Evolutionary conservation across 2,888 invertebrate genomes (phyloP).

Genomic region (Tachina grossa): DNA sequence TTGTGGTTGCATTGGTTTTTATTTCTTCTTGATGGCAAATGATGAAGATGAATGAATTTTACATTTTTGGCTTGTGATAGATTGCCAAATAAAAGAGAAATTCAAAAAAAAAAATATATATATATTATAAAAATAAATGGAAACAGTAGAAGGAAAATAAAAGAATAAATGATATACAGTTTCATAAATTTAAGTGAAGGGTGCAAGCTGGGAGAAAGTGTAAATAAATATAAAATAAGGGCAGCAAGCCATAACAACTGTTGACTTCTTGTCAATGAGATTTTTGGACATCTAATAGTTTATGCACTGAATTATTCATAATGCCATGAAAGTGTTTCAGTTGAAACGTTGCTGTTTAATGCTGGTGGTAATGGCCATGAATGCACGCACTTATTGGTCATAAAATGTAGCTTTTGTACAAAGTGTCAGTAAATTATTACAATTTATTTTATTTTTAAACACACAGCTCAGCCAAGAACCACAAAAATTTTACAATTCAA

Average conservation of each 20-base stretch:
- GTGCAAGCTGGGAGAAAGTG: background rate
- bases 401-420: constrained; percentile 13
- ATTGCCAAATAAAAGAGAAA: constrained; percentile 27
- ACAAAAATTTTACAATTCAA: background rate
- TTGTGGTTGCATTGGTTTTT: constrained; percentile 47
- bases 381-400: background rate
- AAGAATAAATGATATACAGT: constrained; percentile 24
- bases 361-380: constrained; percentile 20
- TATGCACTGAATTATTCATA: constrained; percentile 47
- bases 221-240: background rate
- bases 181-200: background rate
- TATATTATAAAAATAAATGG: constrained; percentile 8
- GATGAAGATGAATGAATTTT: constrained; percentile 64
- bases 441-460: background rate
- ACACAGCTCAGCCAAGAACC: no score
- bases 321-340: constrained; percentile 18
- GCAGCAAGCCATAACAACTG: constrained; percentile 32
- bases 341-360: background rate
- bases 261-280: constrained; percentile 35
- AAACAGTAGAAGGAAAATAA: background rate
- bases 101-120: background rate
- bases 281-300: constrained; percentile 33
- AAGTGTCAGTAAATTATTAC: constrained; percentile 1
- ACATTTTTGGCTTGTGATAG: constrained; percentile 35
- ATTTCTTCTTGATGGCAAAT: constrained; percentile 36